Conservation (phyloP, 2,113 vertebrate species). For the Marmota monax region DNA sequence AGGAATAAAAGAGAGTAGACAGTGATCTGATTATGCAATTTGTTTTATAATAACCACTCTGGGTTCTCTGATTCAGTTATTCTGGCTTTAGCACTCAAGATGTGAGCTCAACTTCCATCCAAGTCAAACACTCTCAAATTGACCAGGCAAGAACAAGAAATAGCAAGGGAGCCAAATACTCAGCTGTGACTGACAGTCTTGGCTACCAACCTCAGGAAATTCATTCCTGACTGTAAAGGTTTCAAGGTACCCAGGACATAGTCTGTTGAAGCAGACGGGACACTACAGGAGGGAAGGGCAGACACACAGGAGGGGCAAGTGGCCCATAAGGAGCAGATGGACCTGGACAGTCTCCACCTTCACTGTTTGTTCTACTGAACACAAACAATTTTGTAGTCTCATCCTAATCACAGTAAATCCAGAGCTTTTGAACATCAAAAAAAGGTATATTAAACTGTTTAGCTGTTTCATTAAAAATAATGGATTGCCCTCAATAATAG, state of each 20-base stretch:
- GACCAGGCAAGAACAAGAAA: conserved; percentile 12
- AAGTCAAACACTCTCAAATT: background rate
- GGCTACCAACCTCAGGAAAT: conserved; percentile 47
- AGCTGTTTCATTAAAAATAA: conserved; percentile 65
- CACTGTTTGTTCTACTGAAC: background rate
- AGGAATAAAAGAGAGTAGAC: conserved; percentile 46
- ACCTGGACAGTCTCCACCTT: background rate
- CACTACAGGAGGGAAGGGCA: background rate
- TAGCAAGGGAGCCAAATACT: background rate
- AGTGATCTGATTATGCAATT: conserved; percentile 16
- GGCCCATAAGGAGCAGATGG: conserved; percentile 4
- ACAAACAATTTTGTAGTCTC: background rate
- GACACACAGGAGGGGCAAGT: background rate
- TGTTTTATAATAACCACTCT: background rate
- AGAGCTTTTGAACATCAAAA: background rate
- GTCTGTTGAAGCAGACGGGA: conserved; percentile 20
- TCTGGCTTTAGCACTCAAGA: background rate
- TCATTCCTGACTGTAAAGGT: background rate
- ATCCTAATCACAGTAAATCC: background rate
- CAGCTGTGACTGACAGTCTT: background rate
- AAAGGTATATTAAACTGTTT: conserved; percentile 19
- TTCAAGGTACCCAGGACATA: conserved; percentile 40
- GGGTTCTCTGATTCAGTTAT: background rate
- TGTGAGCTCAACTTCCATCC: conserved; percentile 19
- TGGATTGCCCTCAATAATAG: conserved; percentile 7